Evolutionary conservation across 2,797 vertebrate species (phyloP), one percentile per base, ranked within the genome.

Genomic region (Urocyon cinereoargenteus): DNA sequence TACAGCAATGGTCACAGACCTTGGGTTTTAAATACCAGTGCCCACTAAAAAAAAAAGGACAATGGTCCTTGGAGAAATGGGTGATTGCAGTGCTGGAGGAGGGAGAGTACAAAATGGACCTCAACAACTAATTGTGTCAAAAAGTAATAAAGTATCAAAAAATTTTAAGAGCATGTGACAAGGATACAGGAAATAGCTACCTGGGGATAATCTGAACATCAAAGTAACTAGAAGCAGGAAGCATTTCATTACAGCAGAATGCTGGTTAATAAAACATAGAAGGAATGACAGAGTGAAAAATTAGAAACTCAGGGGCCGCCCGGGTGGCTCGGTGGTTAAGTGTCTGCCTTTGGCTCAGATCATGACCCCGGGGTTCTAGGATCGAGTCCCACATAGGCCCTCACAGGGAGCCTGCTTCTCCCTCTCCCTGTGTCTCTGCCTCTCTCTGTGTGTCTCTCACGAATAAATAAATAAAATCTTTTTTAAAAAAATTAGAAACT

Each of bases 151-250:
- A 66, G 64, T 94, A 36, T n/a, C 91, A 53, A 92, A 82, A 84
- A 75, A 51, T n/a, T 16, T 14, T 24, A 86, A 64, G 5, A 40
- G 3, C 40, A 57, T 83, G 28, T 91, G 61, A 91, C 78, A 94
- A 75, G 75, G 49, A 94, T 57, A 36, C 1, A 86, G 18, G 34
- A 92, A 94, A 86, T 61, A 51, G 36, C 64, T 82, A 22, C 28
- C 53, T 94, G 19, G 28, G 31, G 57, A 86, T 94, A 96, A 66
- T 93, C 78, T 84, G 40, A 92, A 12, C 34, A 96, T 79, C 66
- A 78, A 83, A 97, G 83, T 97, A 93, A 87, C 34, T 36, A 88
- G 94, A 53, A 73, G 34, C 36, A 95, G 55, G 9, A 97, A 66
- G 9, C 15, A 40, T 12, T 64, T 85, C 51, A 31, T 97, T 78